These are phyloP conservation scores for Tinea pellionella DNA, from an alignment of 2,888 invertebrate genomes.

Conservation along the genomic window DNA sequence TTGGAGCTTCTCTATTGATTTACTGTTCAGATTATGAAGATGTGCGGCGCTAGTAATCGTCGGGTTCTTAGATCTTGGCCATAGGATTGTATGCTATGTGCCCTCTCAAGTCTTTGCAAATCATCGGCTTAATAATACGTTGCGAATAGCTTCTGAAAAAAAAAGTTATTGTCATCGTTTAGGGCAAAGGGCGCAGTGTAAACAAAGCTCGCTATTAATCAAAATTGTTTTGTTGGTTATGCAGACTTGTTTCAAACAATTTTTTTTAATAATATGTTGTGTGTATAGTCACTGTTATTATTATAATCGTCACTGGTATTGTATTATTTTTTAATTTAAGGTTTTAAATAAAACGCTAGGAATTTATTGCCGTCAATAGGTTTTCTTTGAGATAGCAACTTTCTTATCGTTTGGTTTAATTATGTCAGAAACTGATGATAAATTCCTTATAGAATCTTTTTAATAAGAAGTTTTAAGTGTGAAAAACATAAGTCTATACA, in stretches of 20 bases:
- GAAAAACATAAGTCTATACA: background rate
- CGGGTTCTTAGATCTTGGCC: background rate
- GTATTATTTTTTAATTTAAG: too few relatives aligned
- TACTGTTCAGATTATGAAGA: slow-evolving; percentile 3
- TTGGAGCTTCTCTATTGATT: background rate
- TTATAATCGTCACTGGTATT: too few relatives aligned
- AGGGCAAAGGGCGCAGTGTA: background rate
- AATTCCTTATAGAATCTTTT: slow-evolving; percentile 4
- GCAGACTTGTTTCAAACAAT: background rate
- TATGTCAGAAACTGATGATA: slow-evolving; percentile 5
- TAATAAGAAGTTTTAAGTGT: background rate
- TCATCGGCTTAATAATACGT: slow-evolving; percentile 1
- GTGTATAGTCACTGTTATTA: too few relatives aligned
- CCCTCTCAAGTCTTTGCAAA: slow-evolving; percentile 8
- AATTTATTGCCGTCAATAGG: background rate
- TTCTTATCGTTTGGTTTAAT: background rate
- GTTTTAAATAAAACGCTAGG: background rate
- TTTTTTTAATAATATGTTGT: too few relatives aligned
- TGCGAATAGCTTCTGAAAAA: background rate
- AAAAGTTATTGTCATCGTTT: background rate
- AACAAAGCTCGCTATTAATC: background rate
- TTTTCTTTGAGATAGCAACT: background rate
- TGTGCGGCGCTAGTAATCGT: background rate
- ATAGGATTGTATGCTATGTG: slow-evolving; percentile 1
- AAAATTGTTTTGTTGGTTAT: background rate